Evolutionary conservation across 2,113 vertebrate genomes (phyloP).

Genomic region (Trachemys scripta): DNA sequence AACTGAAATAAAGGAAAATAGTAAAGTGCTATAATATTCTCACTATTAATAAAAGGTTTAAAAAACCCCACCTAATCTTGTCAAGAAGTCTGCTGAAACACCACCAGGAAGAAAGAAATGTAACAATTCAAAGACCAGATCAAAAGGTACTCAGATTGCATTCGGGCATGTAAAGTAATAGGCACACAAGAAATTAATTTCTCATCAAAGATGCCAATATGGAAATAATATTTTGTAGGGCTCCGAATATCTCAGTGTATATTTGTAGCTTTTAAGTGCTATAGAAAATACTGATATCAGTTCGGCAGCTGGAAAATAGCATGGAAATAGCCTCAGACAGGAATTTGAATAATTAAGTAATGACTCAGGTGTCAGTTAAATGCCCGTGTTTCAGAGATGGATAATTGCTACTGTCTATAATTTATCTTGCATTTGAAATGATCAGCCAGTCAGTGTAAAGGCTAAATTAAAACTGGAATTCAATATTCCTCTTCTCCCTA

Average conservation of each 20-base stretch:
- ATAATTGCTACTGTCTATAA: background rate
- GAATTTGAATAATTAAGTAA: background rate
- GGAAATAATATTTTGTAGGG: background rate
- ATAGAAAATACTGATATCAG: background rate
- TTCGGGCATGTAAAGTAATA: constrained; percentile 22
- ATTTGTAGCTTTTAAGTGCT: background rate
- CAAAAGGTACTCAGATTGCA: constrained; percentile 12
- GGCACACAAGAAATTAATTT: constrained; percentile 7
- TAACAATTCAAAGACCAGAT: constrained; percentile 3
- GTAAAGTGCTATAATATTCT: background rate
- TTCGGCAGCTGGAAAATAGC: background rate
- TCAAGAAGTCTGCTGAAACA: background rate
- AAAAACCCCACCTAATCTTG: background rate
- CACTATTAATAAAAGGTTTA: background rate
- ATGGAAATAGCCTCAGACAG: background rate
- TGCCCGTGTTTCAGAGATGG: background rate
- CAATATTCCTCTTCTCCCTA: rapidly evolving
- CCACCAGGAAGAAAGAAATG: background rate
- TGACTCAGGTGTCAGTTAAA: constrained; percentile 20
- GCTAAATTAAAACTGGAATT: background rate
- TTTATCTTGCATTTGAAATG: rapidly evolving
- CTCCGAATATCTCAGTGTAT: background rate
- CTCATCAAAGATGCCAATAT: background rate
- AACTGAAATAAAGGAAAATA: background rate
- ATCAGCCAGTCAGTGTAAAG: background rate